Evolutionary conservation across 37 sponge, comb jelly and placozoan species (phyloP).

Genomic region (Amphimedon queenslandica): DNA sequence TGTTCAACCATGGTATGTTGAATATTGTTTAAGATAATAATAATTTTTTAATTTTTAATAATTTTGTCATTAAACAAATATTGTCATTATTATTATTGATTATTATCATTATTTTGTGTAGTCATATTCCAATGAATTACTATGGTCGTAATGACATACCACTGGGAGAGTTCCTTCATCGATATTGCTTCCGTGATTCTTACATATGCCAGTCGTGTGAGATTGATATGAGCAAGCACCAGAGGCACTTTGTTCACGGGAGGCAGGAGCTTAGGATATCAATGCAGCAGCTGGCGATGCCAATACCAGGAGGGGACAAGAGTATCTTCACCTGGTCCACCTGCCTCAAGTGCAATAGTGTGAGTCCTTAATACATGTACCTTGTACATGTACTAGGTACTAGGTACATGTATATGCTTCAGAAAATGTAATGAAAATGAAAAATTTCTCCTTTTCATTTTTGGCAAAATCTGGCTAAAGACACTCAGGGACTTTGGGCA

Average conservation of each 20-base stretch:
- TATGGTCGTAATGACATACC: slow-evolving; percentile 88
- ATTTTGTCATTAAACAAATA: too few relatives aligned
- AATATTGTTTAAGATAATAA: too few relatives aligned
- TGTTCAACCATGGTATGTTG: slow-evolving; percentile 54
- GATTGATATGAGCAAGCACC: slow-evolving; percentile 67
- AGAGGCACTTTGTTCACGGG: slow-evolving; percentile 79
- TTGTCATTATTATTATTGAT: too few relatives aligned
- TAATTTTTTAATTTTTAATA: too few relatives aligned
- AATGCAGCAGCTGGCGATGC: slow-evolving; percentile 40
- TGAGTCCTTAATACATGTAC: too few relatives aligned
- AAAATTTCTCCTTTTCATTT: too few relatives aligned
- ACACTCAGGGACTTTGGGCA: too few relatives aligned
- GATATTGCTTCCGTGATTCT: slow-evolving; percentile 84
- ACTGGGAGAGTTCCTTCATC: slow-evolving; percentile 84
- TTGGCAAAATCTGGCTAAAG: too few relatives aligned
- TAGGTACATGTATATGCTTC: too few relatives aligned
- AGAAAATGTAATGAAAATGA: too few relatives aligned
- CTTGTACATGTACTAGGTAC: too few relatives aligned
- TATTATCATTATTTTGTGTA: slow-evolving; percentile 1
- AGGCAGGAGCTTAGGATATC: slow-evolving; percentile 35
- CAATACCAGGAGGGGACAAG: slow-evolving; percentile 32
- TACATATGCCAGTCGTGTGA: slow-evolving; percentile 74
- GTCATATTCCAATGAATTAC: slow-evolving; percentile 72
- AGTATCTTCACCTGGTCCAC: slow-evolving; percentile 71
- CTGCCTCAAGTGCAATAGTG: too few relatives aligned